A percentile compares a stretch with the other conserved stretches of the same genome.
These are phyloP conservation scores for Drosophila longiperda DNA, from an alignment of 2,888 invertebrate genomes.

Conservation along the genomic window DNA sequence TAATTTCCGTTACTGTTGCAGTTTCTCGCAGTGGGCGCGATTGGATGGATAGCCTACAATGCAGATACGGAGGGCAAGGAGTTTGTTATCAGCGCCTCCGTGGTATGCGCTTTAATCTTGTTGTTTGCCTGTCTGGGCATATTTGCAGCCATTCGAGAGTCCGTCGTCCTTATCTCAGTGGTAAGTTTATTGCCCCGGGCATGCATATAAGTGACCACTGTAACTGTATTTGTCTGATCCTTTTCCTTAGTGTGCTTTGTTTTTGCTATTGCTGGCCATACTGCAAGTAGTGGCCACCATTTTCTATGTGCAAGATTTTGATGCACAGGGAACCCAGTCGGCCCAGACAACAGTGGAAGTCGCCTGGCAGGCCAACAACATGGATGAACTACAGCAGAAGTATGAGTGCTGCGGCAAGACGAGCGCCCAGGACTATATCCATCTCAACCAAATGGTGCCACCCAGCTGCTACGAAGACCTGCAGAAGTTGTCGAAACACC, in stretches of 20 bases:
- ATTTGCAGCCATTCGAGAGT: slow-evolving; percentile 94
- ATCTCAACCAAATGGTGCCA: slow-evolving; percentile 68
- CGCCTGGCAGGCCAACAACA: slow-evolving; percentile 83
- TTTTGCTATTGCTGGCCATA: slow-evolving; percentile 89
- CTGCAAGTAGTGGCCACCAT: slow-evolving; percentile 89
- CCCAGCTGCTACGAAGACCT: slow-evolving; percentile 74
- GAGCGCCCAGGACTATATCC: slow-evolving; percentile 81
- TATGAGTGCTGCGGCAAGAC: slow-evolving; percentile 83
- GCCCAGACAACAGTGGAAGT: slow-evolving; percentile 86
- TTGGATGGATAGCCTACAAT: slow-evolving; percentile 69
- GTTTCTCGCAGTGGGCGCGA: slow-evolving; percentile 72
- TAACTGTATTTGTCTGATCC: slow-evolving; percentile 24
- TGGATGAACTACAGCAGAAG: slow-evolving; percentile 78
- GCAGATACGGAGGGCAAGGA: slow-evolving; percentile 61
- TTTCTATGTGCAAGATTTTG: slow-evolving; percentile 87
- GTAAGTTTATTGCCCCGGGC: slow-evolving; percentile 86
- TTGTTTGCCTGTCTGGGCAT: slow-evolving; percentile 90
- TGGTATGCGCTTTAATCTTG: slow-evolving; percentile 67
- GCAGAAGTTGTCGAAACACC: slow-evolving; percentile 50
- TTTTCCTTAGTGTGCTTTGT: slow-evolving; percentile 88
- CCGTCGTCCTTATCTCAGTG: slow-evolving; percentile 93
- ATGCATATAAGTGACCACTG: background rate
- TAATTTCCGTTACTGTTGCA: slow-evolving; percentile 45
- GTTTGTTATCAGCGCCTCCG: slow-evolving; percentile 67
- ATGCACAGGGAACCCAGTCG: slow-evolving; percentile 86